Base-by-base conservation (phyloP, 1,140 invertebrate genomes). In the Teleogryllus occipitalis region DNA sequence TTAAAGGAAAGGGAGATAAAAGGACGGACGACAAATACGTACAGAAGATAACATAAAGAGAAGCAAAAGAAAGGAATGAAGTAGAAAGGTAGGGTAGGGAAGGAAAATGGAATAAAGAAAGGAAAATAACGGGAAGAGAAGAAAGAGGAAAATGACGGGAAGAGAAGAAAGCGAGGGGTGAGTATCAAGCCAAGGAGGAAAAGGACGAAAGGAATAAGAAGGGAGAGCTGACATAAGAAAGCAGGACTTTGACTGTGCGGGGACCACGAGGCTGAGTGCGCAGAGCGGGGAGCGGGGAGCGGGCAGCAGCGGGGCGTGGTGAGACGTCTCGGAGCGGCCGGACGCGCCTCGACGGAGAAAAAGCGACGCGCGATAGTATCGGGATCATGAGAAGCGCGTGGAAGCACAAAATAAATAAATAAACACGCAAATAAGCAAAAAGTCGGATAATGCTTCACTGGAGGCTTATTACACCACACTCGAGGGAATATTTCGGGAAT, bases 371-470 rank as follows among this genome's bases (percentile, higher is more conserved):
- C 22, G 46, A 47, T 39, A 10, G 10, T 27, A 75, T 27, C 75
- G 46, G 18, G n/a, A 47, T 39, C 54, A 65, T 65, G 54, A 65
- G 54, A 65, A 65, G 18, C 54, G 18, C 54, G 54, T 18, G 27
- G 27, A 39, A 39, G 27, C 27, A 39, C 27, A 39, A 39, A 39
- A 39, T 39, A 39, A 39, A 39, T 65, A 65, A 10, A 65, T 65
- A 65, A 65, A 65, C 54, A 75, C 10, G n/a, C 75, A n/a, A n/a
- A 75, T 12, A 75, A 75, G 75, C 22, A 75, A 75, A 27, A 75
- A 27, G 10, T 47, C 75, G 46, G 22, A 47, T 47, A 75, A 47
- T 47, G 22, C 22, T 47, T n/a, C 3, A 75, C 22, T 75, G n/a
- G 75, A 10, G 10, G 75, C 27, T 65, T 65, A 65, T 65, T 65